Percentiles rank a stretch among this genome's conserved stretches.
Conservation (phyloP, 1,140 invertebrate genomes). For the Chlorops oryzae region DNA sequence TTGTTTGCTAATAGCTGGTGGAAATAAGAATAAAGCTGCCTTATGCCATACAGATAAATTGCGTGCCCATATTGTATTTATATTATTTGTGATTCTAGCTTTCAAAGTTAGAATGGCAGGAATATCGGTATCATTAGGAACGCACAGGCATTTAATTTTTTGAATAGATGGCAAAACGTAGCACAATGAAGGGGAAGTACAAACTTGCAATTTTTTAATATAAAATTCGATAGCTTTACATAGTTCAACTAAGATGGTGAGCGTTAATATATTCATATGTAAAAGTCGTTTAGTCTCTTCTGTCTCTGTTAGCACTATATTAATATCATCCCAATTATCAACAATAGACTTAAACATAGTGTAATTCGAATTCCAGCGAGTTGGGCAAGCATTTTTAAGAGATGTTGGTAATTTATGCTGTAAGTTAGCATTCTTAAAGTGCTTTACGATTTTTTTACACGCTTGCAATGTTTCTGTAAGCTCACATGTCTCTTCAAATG, state of each 20-base stretch:
- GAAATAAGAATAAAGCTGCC: neutral
- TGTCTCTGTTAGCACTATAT: conserved; percentile 6
- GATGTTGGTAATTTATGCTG: conserved; percentile 7
- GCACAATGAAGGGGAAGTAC: neutral
- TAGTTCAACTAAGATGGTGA: neutral
- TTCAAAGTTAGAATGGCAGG: too few relatives aligned
- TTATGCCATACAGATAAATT: conserved; percentile 1
- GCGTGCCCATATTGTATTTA: too few relatives aligned
- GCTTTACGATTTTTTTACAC: conserved; percentile 18
- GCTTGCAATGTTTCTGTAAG: conserved; percentile 8
- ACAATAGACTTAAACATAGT: conserved; percentile 8
- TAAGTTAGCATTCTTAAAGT: conserved; percentile 16
- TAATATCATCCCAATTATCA: conserved; percentile 16
- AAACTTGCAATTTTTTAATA: conserved; percentile 5
- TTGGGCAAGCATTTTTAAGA: conserved; percentile 2
- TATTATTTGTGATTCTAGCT: too few relatives aligned
- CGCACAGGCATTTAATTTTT: too few relatives aligned
- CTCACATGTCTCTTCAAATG: conserved; percentile 5
- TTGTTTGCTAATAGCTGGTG: neutral
- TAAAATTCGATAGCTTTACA: neutral
- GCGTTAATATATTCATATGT: conserved; percentile 12
- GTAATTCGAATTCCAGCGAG: conserved; percentile 10
- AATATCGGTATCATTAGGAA: too few relatives aligned
- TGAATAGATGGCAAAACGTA: too few relatives aligned
- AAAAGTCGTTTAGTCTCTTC: conserved; percentile 7